Percentiles rank a stretch among this genome's conserved stretches.
Conservation (phyloP, 2,888 invertebrate genomes). For the Eupithecia vulgata region DNA sequence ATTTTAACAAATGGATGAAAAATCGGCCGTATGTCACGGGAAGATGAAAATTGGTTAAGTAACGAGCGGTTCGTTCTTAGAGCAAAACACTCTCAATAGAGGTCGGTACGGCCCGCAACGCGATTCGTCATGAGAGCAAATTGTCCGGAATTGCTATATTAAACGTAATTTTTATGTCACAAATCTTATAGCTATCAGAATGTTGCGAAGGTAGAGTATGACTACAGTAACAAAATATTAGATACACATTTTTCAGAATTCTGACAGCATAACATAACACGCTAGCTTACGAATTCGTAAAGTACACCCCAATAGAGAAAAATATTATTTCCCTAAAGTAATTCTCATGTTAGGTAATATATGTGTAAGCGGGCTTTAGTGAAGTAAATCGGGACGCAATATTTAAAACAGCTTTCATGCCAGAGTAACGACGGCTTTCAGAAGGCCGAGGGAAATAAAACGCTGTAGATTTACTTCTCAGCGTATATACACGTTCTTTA, state of each 20-base stretch:
- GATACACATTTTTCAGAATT: neutral
- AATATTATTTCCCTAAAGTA: conserved; percentile 63
- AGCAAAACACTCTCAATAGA: too few species aligned
- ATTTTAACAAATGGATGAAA: too few species aligned
- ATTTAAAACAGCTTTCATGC: conserved; percentile 78
- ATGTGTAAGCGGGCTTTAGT: conserved; percentile 68
- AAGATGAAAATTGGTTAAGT: neutral
- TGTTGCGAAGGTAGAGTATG: neutral
- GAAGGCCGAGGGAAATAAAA: conserved; percentile 68
- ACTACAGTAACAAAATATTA: neutral
- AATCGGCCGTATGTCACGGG: too few species aligned
- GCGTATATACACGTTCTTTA: conserved; percentile 55
- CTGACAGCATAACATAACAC: neutral
- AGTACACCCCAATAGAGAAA: conserved; percentile 51
- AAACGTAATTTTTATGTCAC: neutral
- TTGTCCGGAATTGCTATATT: neutral
- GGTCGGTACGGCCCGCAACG: too few species aligned
- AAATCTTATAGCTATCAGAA: neutral
- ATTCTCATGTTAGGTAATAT: conserved; percentile 65
- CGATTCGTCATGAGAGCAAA: too few species aligned
- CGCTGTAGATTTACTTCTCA: conserved; percentile 68
- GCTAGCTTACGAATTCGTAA: conserved; percentile 21
- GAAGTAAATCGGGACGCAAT: conserved; percentile 74
- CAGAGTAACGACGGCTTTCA: conserved; percentile 68
- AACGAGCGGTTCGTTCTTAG: too few species aligned